Percentiles rank a stretch among this genome's conserved stretches.
phyloP scores from a whole-genome alignment of 2,113 vertebrate genomes.

The Todiramphus saurophagus region DNA sequence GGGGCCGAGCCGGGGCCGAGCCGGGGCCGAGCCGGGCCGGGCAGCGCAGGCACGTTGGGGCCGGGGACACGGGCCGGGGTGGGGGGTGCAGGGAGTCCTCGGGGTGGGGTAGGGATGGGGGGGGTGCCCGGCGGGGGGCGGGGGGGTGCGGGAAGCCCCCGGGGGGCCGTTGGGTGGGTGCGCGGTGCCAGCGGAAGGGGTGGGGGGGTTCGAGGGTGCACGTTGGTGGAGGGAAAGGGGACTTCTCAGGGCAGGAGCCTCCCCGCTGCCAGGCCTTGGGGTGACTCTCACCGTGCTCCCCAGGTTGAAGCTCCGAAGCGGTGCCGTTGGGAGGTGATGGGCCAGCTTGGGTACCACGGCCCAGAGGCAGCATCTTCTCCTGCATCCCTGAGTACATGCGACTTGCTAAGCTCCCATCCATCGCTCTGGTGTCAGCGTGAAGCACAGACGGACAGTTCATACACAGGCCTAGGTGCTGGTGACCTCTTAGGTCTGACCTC shows the following conservation, averaged over 20 bases:
- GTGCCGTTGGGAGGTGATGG: background rate
- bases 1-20: background rate
- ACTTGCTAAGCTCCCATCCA: rapidly evolving
- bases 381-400: background rate
- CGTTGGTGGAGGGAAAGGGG: background rate
- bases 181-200: background rate
- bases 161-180: background rate
- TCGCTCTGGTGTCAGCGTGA: rapidly evolving
- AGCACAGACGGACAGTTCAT: rapidly evolving
- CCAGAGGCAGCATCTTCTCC: background rate
- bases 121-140: too few species aligned
- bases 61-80: background rate
- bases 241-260: background rate
- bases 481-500: background rate
- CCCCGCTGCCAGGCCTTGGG: background rate
- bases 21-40: too few species aligned
- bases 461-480: rapidly evolving
- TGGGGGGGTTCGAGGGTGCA: background rate
- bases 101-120: too few species aligned
- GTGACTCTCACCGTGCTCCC: background rate
- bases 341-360: rapidly evolving
- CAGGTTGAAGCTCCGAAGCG: background rate
- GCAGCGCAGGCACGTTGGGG: background rate
- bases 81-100: background rate
- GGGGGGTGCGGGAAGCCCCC: too few species aligned